Evolutionary conservation across 2,888 invertebrate genomes (phyloP), one percentile per base, ranked within the genome.

Genomic region (Xanthorhoe designata): DNA sequence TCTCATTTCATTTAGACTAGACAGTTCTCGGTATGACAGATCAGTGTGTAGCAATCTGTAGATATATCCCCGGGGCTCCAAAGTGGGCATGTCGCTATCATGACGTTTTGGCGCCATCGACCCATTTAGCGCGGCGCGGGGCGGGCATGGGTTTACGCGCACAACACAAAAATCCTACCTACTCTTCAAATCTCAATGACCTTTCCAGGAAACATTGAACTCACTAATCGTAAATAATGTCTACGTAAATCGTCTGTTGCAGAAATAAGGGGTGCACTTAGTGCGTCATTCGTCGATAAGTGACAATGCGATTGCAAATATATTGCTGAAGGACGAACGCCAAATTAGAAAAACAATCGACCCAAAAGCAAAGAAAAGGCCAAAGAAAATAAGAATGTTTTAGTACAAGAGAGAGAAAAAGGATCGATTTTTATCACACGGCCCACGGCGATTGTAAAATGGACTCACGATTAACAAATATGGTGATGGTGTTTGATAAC

Each of bases 81-180:
- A 64, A 71, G 69, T 68, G 76, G 75, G 72, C 75, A 35, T 55
- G 68, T 75, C 79, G 71, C 70, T 72, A 74, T 5, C 75, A 77
- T 91, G 91, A 92, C 92, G 91, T 92, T 91, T 89, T 93, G 89
- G 92, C 93, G 93, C 92, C 93, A 93, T 92, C 92, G 91, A 92
- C 92, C 92, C 90, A 90, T 88, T 89, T 91, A 90, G 83, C 87
- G 83, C 85, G 78, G 80, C 84, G 85, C 84, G 85, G 83, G 86
- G 84, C 90, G 87, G 83, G 86, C 88, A 87, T 87, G 85, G 82
- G 78, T 84, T 83, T 84, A 24, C 24, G 72, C 74, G 80, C 78
- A 78, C 73, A 70, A 32, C 9, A 51, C 24, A 53, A 57, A 58
- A 82, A 83, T 85, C 85, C 86, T 55, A 45, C 50, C 29, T 49